phyloP scores from a whole-genome alignment of 1,140 invertebrate species.

The Drosophila repleta region DNA sequence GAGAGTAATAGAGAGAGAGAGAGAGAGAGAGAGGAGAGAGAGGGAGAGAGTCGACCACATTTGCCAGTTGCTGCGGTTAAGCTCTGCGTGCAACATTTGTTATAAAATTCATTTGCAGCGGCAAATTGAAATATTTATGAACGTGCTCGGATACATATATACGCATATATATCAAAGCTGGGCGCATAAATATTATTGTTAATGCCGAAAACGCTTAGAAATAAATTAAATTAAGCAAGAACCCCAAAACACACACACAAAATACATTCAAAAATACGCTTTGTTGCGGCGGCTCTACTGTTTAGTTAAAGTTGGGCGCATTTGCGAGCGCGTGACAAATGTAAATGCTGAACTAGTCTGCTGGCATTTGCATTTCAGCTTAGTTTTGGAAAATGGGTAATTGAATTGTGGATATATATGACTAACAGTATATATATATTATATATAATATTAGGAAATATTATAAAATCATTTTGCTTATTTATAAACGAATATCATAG shows the following conservation, averaged over 20 bases:
- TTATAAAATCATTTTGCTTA: no score
- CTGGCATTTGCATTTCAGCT: neutral
- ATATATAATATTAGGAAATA: no score
- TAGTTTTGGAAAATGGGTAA: neutral
- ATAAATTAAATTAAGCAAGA: slow-evolving; percentile 31
- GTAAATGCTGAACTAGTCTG: neutral
- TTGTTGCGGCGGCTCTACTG: neutral
- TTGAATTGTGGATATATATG: no score
- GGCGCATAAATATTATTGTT: slow-evolving; percentile 39
- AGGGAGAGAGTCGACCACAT: neutral
- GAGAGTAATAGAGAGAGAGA: neutral
- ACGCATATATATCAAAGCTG: slow-evolving; percentile 17
- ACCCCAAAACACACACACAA: slow-evolving; percentile 4
- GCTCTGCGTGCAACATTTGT: slow-evolving; percentile 14
- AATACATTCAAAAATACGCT: slow-evolving; percentile 18
- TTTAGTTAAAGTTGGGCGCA: neutral
- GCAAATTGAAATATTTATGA: slow-evolving; percentile 37
- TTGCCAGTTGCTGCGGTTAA: slow-evolving; percentile 26
- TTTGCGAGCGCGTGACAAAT: neutral
- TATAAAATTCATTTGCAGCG: slow-evolving; percentile 35
- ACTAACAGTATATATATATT: no score
- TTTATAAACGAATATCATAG: no score
- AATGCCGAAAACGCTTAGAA: slow-evolving; percentile 28
- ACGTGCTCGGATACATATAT: neutral
- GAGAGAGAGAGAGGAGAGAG: neutral